Evolutionary conservation across 1,140 invertebrate genomes (phyloP), one percentile per base, ranked within the genome.

Genomic region (Formica exsecta): DNA sequence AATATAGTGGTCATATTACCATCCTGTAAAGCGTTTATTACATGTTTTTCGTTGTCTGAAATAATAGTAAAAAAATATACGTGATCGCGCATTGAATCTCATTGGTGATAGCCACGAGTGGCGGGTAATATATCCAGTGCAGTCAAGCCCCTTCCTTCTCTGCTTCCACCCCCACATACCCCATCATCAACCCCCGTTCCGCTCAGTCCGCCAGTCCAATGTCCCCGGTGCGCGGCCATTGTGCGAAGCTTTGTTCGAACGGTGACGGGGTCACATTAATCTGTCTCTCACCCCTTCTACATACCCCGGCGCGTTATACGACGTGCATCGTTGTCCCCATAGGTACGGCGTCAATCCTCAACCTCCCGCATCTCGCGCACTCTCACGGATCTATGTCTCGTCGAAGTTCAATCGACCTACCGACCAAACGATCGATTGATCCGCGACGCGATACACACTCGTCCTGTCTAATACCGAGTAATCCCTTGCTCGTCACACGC

Each of bases 261-360:
- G 90, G 92, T 94, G 94, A 94, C 94, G 93, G 93, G 92, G 93
- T 93, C 92, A 94, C 94, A 94, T 94, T 94, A 94, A 94, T 94
- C 93, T 94, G 93, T 93, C 94, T 93, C 92, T 93, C 92, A 92
- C 91, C 92, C 93, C 92, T 92, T 93, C 92, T 86, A 91, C 92
- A 92, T 92, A 91, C 88, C 86, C 86, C n/a, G n/a, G n/a, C 81
- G 87, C 91, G 91, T 91, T 92, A 91, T 93, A 93, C 91, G 91
- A 92, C 90, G 91, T 80, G 86, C 84, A 87, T 74, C 79, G 77
- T 85, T 86, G 54, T 87, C 90, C 85, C 89, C 85, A 77, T 88
- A 90, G 74, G 87, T 81, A 70, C 73, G 51, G 68, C 44, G 61
- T 87, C 85, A 86, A 77, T 79, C 54, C 86, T 19, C 48, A 51